A percentile compares a stretch with the other conserved stretches of the same genome.
Evolutionary conservation across 37 sponge, comb jelly and placozoan species (phyloP).

Genomic region (Spongilla lacustris): DNA sequence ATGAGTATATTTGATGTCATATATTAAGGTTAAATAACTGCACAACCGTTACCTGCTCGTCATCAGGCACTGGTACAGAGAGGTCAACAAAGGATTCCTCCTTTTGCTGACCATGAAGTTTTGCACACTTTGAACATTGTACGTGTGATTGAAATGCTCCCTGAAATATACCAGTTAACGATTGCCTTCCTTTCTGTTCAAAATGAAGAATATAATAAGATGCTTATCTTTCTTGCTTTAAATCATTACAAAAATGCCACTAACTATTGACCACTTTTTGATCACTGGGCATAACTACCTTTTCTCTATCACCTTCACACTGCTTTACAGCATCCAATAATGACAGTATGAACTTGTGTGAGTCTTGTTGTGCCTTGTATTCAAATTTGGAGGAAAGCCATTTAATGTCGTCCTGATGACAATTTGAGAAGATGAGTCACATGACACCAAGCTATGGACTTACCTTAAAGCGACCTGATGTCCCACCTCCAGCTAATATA

Average conservation of each 20-base stretch:
- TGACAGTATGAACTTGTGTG: not conserved
- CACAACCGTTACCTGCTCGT: not conserved
- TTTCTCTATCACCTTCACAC: not conserved
- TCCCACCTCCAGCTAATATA: not conserved
- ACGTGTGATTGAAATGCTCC: not conserved
- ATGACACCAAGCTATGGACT: no score
- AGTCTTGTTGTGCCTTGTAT: not conserved
- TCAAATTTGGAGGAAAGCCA: not conserved
- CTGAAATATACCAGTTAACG: not conserved
- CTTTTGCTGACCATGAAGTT: not conserved
- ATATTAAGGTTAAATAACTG: not conserved
- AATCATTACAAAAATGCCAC: no score
- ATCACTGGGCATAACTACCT: not conserved
- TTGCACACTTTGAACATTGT: not conserved
- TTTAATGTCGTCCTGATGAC: not conserved
- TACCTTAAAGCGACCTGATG: not conserved
- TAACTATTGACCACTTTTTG: not conserved
- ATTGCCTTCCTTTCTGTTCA: not conserved
- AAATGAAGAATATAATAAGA: not conserved
- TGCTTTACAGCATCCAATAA: not conserved
- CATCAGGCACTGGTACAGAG: not conserved
- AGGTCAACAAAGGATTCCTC: not conserved
- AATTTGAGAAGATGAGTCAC: not conserved
- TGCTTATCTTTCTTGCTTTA: not conserved
- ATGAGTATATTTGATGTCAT: not conserved